Conservation (phyloP, 2,113 vertebrate genomes). For the Nibea coibor region DNA sequence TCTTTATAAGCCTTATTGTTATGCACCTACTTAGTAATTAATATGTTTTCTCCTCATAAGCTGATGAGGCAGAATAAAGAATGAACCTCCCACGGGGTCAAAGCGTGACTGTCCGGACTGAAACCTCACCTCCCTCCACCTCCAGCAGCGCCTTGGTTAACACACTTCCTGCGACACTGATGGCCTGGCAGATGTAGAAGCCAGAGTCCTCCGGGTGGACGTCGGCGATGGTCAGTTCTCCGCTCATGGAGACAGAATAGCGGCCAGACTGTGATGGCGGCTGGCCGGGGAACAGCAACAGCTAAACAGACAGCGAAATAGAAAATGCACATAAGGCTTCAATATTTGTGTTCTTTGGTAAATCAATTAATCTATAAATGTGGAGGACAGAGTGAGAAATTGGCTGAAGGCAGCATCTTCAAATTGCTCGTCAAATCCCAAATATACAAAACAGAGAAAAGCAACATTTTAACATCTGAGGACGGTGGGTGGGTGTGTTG, state of each 20-base stretch:
- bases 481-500: no score
- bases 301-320: constrained; percentile 78
- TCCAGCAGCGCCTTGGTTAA: constrained; percentile 95
- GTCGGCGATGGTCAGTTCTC: constrained; percentile 93
- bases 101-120: background rate
- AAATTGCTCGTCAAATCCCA: background rate
- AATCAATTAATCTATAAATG: background rate
- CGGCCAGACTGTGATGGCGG: constrained; percentile 93
- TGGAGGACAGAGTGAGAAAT: background rate
- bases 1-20: constrained; percentile 42
- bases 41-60: constrained; percentile 64
- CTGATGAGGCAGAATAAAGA: constrained; percentile 38
- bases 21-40: constrained; percentile 59
- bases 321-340: background rate
- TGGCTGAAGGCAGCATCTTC: background rate
- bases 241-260: constrained; percentile 95
- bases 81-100: constrained; percentile 16
- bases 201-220: constrained; percentile 95
- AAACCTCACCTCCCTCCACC: constrained; percentile 92
- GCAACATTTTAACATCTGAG: no score
- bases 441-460: background rate
- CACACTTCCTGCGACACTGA: constrained; percentile 97
- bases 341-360: background rate
- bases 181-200: constrained; percentile 97
- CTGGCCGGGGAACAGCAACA: constrained; percentile 95